phyloP scores from a whole-genome alignment of 1,140 invertebrate genomes.

The Episyrphus balteatus region DNA sequence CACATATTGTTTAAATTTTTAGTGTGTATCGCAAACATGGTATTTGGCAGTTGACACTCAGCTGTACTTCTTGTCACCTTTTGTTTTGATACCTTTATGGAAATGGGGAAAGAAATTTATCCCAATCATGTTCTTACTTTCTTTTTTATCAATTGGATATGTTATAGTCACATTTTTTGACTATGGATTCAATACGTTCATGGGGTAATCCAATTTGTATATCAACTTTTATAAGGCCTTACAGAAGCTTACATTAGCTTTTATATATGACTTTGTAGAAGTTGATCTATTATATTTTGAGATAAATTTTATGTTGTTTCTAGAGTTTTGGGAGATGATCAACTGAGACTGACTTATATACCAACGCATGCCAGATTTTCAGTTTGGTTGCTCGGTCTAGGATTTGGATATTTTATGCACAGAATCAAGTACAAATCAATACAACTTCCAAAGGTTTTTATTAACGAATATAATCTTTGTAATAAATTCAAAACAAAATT shows the following conservation, averaged over 20 bases:
- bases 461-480: background rate
- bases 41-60: constrained; percentile 80
- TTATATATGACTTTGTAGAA: too few species aligned
- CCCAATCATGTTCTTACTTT: constrained; percentile 41
- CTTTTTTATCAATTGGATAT: constrained; percentile 44
- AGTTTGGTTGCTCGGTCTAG: constrained; percentile 47
- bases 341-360: constrained; percentile 26
- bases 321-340: constrained; percentile 28
- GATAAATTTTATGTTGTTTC: background rate
- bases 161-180: constrained; percentile 52
- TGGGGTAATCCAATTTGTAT: constrained; percentile 19
- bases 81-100: constrained; percentile 60
- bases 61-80: constrained; percentile 64
- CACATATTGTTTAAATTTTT: constrained; percentile 11
- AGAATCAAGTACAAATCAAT: constrained; percentile 20
- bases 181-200: constrained; percentile 40
- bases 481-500: too few species aligned
- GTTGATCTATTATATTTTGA: too few species aligned
- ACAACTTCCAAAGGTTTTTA: background rate
- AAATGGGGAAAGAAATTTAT: constrained; percentile 50
- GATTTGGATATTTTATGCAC: constrained; percentile 41
- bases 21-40: constrained; percentile 88
- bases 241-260: too few species aligned
- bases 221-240: too few species aligned
- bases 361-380: constrained; percentile 38